Evolutionary conservation across 2,797 vertebrate species (phyloP).

Genomic region (Silurus aristotelis): DNA sequence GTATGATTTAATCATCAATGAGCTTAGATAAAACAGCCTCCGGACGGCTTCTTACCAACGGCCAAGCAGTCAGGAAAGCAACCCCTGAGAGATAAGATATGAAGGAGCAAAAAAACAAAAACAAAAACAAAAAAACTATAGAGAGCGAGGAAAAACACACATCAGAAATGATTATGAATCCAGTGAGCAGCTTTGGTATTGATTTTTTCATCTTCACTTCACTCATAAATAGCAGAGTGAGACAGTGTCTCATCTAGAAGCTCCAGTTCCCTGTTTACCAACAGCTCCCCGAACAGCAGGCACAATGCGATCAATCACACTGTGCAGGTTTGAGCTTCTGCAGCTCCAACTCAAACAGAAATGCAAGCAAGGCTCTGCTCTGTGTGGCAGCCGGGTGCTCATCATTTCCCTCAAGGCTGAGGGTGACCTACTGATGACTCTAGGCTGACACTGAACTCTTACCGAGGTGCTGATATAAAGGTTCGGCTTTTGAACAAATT

Average conservation of each 20-base stretch:
- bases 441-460: not conserved
- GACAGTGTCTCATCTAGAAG: slow-evolving; percentile 40
- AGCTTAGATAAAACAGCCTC: slow-evolving; percentile 36
- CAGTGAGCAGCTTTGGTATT: slow-evolving; percentile 50
- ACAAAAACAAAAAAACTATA: slow-evolving; percentile 1
- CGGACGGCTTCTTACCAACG: slow-evolving; percentile 9
- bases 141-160: slow-evolving; percentile 24
- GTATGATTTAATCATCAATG: slow-evolving; percentile 46
- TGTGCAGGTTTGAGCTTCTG: slow-evolving; percentile 33
- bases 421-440: slow-evolving; percentile 19
- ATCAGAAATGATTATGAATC: slow-evolving; percentile 55
- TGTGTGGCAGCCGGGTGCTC: not conserved
- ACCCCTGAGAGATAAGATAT: slow-evolving; percentile 42
- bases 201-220: slow-evolving; percentile 54
- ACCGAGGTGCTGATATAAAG: not conserved
- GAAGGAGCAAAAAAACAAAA: slow-evolving; percentile 6
- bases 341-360: slow-evolving; percentile 25
- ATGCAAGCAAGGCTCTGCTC: not conserved
- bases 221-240: slow-evolving; percentile 52
- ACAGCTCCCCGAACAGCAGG: slow-evolving; percentile 47
- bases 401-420: not conserved
- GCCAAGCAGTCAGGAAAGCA: slow-evolving; percentile 29
- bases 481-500: not conserved
- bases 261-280: slow-evolving; percentile 49
- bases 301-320: slow-evolving; percentile 37